A percentile compares a stretch with the other conserved stretches of the same genome.
Conservation (phyloP, 2,113 vertebrate species). For the Hydropotes inermis region DNA sequence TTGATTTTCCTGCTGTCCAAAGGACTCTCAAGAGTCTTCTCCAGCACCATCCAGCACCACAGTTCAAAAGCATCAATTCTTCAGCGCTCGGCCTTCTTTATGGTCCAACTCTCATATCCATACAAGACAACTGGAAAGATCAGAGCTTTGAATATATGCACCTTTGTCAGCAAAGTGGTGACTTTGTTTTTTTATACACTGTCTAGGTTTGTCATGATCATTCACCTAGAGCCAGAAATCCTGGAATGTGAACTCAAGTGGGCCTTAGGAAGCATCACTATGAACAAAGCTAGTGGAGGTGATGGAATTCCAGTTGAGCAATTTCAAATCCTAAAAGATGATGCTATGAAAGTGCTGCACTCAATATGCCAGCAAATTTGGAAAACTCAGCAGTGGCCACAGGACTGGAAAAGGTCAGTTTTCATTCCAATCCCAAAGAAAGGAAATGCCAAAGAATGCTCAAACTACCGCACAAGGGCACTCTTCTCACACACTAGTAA, state of each 20-base stretch:
- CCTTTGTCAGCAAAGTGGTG: not conserved
- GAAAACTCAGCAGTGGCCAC: not conserved
- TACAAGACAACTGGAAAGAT: not conserved
- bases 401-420: not conserved
- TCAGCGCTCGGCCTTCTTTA: not conserved
- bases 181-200: not conserved
- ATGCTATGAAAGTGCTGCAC: not conserved
- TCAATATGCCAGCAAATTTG: not conserved
- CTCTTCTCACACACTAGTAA: not conserved
- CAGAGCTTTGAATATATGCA: not conserved
- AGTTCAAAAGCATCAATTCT: not conserved
- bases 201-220: not conserved
- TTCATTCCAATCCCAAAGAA: not conserved
- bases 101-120: not conserved
- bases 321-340: not conserved
- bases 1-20: not conserved
- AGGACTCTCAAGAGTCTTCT: not conserved
- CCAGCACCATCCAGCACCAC: not conserved
- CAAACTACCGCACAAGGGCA: not conserved
- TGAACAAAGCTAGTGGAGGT: fast-evolving
- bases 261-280: not conserved
- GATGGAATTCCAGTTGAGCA: not conserved
- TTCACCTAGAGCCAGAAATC: not conserved
- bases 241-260: not conserved
- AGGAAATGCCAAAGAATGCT: not conserved